Conservation (phyloP, 2,888 invertebrate species). For the Sisyra nigra region DNA sequence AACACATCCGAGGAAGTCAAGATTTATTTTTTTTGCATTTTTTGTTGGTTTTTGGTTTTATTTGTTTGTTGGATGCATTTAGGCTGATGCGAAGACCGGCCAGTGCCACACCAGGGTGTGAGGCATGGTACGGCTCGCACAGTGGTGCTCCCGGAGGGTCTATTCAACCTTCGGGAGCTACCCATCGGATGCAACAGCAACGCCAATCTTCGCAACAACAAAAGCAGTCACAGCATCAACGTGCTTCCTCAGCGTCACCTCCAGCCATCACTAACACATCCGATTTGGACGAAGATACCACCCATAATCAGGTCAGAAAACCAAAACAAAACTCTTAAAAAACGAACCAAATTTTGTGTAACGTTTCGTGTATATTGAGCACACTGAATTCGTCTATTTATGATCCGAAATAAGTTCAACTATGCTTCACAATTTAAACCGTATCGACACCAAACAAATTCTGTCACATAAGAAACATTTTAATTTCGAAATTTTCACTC, state of each 20-base stretch:
- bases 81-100: slow-evolving; percentile 9
- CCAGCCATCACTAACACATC: slow-evolving; percentile 9
- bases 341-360: not conserved
- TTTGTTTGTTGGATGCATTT: not conserved
- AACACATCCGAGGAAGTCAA: not conserved
- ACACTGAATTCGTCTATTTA: too few relatives aligned
- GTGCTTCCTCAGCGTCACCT: not conserved
- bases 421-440: too few relatives aligned
- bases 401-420: too few relatives aligned
- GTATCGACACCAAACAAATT: slow-evolving; percentile 3
- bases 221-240: not conserved
- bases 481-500: not conserved
- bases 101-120: slow-evolving; percentile 10
- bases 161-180: slow-evolving; percentile 20
- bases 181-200: slow-evolving; percentile 1
- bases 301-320: slow-evolving; percentile 7
- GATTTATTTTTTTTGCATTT: too few relatives aligned
- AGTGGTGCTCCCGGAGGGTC: slow-evolving; percentile 27
- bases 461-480: slow-evolving; percentile 1
- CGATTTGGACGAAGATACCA: slow-evolving; percentile 7
- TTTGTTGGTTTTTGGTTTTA: not conserved
- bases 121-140: slow-evolving; percentile 10
- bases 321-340: not conserved
- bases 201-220: slow-evolving; percentile 1
- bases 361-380: too few relatives aligned